Percentiles rank a stretch among this genome's conserved stretches.
phyloP scores from a whole-genome alignment of 2,113 vertebrate genomes.

The Chrysemys picta region DNA sequence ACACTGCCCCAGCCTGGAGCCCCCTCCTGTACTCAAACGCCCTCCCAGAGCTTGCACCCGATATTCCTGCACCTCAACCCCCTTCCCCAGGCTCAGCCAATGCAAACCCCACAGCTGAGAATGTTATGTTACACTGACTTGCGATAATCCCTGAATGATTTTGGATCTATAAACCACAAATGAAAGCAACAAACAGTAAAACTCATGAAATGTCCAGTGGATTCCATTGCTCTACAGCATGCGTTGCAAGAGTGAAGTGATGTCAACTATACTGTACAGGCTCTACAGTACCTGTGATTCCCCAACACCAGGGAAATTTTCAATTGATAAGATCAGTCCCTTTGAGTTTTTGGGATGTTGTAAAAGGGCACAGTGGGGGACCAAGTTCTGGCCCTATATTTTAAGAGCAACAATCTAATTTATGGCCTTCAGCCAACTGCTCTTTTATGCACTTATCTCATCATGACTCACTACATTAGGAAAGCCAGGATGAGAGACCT shows the following conservation, averaged over 20 bases:
- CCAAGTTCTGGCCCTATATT: not conserved
- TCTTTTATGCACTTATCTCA: not conserved
- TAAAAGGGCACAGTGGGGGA: not conserved
- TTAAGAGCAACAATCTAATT: not conserved
- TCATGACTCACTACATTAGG: not conserved
- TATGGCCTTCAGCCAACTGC: too few species aligned
- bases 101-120: too few species aligned
- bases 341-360: not conserved
- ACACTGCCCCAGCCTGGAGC: too few species aligned
- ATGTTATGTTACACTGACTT: too few species aligned
- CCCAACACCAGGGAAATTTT: not conserved
- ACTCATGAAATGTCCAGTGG: too few species aligned
- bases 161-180: too few species aligned
- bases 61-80: too few species aligned
- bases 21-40: too few species aligned
- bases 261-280: not conserved
- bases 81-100: too few species aligned
- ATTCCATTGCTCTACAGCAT: not conserved
- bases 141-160: too few species aligned
- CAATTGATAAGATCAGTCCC: not conserved
- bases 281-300: not conserved
- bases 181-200: too few species aligned
- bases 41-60: too few species aligned
- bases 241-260: not conserved
- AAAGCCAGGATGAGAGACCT: not conserved